These are phyloP conservation scores for Leptobrachium leishanense DNA, from an alignment of 2,113 vertebrate species.

Conservation along the genomic window DNA sequence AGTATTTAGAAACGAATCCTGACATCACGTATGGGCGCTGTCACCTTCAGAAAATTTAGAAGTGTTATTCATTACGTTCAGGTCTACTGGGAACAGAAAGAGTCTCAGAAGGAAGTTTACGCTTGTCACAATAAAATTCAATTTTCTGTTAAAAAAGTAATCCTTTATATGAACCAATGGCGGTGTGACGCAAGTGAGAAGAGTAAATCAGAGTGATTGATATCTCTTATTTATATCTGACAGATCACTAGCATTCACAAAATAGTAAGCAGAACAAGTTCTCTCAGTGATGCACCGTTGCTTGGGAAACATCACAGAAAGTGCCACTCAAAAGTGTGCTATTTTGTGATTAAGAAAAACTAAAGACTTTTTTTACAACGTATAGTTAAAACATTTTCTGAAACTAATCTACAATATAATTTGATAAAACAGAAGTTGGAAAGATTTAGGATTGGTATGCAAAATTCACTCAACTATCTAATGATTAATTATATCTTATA, in stretches of 20 bases:
- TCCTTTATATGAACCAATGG: constrained; percentile 6
- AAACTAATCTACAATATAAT: too few species aligned
- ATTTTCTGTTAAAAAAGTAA: background rate
- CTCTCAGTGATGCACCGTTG: background rate
- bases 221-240: background rate
- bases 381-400: too few species aligned
- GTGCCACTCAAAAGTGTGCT: background rate
- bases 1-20: background rate
- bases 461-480: too few species aligned
- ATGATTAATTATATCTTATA: too few species aligned
- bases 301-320: background rate
- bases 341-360: too few species aligned
- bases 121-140: background rate
- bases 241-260: constrained; percentile 13
- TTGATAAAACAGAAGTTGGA: too few species aligned
- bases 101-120: background rate
- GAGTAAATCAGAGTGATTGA: background rate
- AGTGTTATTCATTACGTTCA: background rate
- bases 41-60: constrained; percentile 21
- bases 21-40: background rate
- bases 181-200: background rate
- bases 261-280: background rate
- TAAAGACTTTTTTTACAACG: too few species aligned
- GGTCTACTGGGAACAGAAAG: constrained; percentile 5
- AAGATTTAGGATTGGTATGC: too few species aligned